Conservation (phyloP, 2,113 vertebrate species). For the Etia nguti region DNA sequence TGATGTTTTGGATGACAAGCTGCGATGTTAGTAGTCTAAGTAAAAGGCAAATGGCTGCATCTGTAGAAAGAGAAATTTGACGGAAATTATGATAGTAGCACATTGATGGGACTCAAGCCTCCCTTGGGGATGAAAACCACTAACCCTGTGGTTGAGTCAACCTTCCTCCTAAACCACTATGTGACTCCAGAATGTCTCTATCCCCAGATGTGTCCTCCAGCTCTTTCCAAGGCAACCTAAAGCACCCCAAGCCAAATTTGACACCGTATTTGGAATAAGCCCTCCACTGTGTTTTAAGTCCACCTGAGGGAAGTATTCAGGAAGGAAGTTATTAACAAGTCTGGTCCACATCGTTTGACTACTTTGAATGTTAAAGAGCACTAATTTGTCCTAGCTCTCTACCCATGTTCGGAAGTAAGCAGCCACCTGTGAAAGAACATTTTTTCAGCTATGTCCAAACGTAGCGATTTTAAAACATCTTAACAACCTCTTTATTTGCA, state of each 20-base stretch:
- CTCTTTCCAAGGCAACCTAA: not conserved
- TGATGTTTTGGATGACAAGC: not conserved
- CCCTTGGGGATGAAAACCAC: not conserved
- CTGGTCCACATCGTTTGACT: not conserved
- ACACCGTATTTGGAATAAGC: not conserved
- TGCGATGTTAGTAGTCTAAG: not conserved
- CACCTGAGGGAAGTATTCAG: not conserved
- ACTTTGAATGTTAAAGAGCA: not conserved
- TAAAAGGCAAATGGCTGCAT: not conserved
- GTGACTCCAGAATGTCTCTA: not conserved
- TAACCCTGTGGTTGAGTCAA: not conserved
- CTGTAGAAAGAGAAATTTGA: not conserved
- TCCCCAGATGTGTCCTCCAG: not conserved
- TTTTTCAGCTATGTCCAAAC: not conserved
- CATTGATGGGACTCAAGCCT: not conserved
- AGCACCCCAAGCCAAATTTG: not conserved
- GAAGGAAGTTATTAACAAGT: not conserved
- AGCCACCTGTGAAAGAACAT: not conserved
- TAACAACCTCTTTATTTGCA: not conserved
- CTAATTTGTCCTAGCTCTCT: not conserved
- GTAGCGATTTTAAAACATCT: not conserved
- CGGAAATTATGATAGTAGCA: not conserved
- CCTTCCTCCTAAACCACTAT: not conserved
- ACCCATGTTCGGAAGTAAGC: not conserved
- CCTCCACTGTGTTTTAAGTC: not conserved